Evolutionary conservation across 2,113 vertebrate genomes (phyloP).

Genomic region (Lipophrys pholis): DNA sequence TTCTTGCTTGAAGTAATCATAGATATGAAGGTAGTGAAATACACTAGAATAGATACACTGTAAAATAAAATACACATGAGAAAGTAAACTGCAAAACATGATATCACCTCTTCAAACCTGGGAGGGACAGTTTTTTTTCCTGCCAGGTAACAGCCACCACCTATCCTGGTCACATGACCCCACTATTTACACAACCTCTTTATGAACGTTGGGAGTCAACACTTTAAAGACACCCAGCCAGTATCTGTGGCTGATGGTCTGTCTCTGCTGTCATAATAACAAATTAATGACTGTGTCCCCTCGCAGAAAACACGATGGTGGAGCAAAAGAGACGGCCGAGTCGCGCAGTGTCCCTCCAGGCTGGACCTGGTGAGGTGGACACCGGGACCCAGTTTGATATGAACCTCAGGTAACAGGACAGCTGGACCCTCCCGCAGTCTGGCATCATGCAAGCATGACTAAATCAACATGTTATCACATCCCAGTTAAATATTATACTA

Average conservation of each 20-base stretch:
- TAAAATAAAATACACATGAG: not conserved
- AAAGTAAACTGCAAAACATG: slow-evolving; percentile 49
- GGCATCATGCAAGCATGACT: too few species aligned
- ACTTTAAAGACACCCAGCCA: slow-evolving; percentile 14
- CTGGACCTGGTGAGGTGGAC: slow-evolving; percentile 79
- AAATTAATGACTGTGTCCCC: slow-evolving; percentile 17
- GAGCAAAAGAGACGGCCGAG: slow-evolving; percentile 69
- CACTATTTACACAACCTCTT: slow-evolving; percentile 78
- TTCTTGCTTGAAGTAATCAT: not conserved
- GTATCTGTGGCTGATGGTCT: slow-evolving; percentile 4
- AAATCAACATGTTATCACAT: not conserved
- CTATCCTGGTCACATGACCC: slow-evolving; percentile 68
- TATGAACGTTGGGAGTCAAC: slow-evolving; percentile 65
- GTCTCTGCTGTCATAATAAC: not conserved
- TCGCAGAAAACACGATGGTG: slow-evolving; percentile 78
- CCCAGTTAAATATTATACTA: not conserved
- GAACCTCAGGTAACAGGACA: slow-evolving; percentile 60
- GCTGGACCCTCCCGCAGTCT: not conserved
- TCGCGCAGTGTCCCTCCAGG: slow-evolving; percentile 69
- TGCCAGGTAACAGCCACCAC: slow-evolving; percentile 50
- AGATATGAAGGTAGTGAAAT: slow-evolving; percentile 1
- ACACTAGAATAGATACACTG: not conserved
- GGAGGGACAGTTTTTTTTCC: slow-evolving; percentile 59
- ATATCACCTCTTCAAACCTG: slow-evolving; percentile 64
- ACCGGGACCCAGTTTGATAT: slow-evolving; percentile 39